Base-by-base conservation (phyloP, 2,797 vertebrate species). In the Scolopax bukidnonensis region DNA sequence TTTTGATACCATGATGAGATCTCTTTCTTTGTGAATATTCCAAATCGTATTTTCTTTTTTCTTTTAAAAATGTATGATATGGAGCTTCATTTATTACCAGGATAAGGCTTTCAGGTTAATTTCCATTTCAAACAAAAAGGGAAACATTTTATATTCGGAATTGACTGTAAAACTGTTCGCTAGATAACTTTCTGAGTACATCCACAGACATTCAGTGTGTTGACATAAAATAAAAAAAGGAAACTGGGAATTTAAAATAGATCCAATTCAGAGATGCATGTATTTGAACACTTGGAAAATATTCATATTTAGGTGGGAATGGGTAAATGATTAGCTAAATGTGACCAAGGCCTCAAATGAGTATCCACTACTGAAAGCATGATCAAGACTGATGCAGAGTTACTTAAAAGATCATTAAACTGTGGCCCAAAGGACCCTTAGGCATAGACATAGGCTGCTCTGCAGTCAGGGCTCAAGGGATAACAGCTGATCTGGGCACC, bases 81-180 rank as follows among this genome's bases (percentile, higher is more conserved):
- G 4, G 65, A 84, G 8, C 30, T 75, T 40, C 4, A 2, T 57
- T 91, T 94, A 38, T 81, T 90, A 88, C 18, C 3, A 21, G 23
- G 36, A 54, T 81, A 94, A 90, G 32, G 12, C 13, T 88, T 84
- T 68, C 32, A 75, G 25, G 30, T 84, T 88, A 41, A 75, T 91
- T 95, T 90, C 48, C 13, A 54, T 76, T 94, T 88, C 57, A 95
- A 91, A 93, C 18, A 86, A 90, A 86, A 86, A 20, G 12, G 27
- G 24, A 95, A 89, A 43, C 1, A 13, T 74, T 80, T 70, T 56
- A 20, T 78, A 75, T 65, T 95, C 75, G 84, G 54, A 84, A 85
- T n/a, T 83, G 36, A 54, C 20, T 74, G 69, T 57, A 86, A 53
- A 50, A 57, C n/a, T 73, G 28, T 41, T 95, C 6, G 28, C 38